Evolutionary conservation across 2,888 invertebrate genomes (phyloP).

Genomic region (Tetheella fluctuosa): DNA sequence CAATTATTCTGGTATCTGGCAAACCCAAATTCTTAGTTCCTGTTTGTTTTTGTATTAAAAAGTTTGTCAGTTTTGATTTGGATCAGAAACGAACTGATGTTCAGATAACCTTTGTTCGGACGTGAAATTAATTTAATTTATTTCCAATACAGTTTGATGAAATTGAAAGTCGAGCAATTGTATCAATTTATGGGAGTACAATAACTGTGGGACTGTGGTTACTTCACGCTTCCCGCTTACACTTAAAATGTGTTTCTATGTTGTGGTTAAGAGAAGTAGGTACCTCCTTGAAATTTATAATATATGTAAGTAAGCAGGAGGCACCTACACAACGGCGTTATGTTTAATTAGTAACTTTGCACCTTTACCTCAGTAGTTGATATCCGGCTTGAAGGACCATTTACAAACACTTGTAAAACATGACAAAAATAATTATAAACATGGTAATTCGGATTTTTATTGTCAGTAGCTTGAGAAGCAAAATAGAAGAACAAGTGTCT

Average conservation of each 20-base stretch:
- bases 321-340: background rate
- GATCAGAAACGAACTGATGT: slow-evolving; percentile 25
- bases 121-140: slow-evolving; percentile 14
- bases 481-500: too few relatives aligned
- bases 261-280: slow-evolving; percentile 55
- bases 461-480: too few relatives aligned
- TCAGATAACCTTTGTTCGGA: slow-evolving; percentile 25
- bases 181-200: slow-evolving; percentile 49
- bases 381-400: too few relatives aligned
- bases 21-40: too few relatives aligned
- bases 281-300: slow-evolving; percentile 8
- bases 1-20: too few relatives aligned
- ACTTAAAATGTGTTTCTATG: slow-evolving; percentile 37
- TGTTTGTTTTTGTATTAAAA: slow-evolving; percentile 18
- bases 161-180: slow-evolving; percentile 50
- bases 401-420: too few relatives aligned
- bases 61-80: slow-evolving; percentile 19
- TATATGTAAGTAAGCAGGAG: background rate
- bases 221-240: slow-evolving; percentile 60
- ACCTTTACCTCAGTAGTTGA: slow-evolving; percentile 27
- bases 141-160: slow-evolving; percentile 42
- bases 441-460: too few relatives aligned
- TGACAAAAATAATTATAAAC: too few relatives aligned
- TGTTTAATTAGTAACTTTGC: background rate
- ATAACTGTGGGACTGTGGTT: slow-evolving; percentile 74